Conservation (phyloP, 2,888 invertebrate species). For the Drosophila merina region DNA sequence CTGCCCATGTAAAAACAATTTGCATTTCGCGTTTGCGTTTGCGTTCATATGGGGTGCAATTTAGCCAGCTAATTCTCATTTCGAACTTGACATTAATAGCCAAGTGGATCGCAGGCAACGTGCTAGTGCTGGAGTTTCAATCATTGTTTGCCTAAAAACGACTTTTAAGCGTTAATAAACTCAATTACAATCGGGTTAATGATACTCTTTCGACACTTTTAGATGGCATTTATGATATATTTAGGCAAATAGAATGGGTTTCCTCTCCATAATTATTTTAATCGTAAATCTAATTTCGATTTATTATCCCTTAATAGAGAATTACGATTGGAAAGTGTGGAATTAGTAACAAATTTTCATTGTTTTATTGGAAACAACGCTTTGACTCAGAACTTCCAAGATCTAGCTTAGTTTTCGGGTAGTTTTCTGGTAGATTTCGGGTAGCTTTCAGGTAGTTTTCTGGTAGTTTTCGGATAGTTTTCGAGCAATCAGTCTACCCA, state of each 20-base stretch:
- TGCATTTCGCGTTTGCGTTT: conserved; percentile 48
- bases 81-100: conserved; percentile 74
- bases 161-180: conserved; percentile 9
- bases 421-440: not conserved
- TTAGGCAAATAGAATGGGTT: not conserved
- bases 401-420: not conserved
- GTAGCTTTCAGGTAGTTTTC: not conserved
- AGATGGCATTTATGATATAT: conserved; percentile 7
- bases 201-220: conserved; percentile 21
- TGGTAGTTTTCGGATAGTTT: too few species aligned
- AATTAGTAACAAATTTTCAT: not conserved
- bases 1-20: conserved; percentile 59
- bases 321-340: not conserved
- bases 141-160: conserved; percentile 31
- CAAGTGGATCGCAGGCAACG: conserved; percentile 50
- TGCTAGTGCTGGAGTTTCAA: conserved; percentile 42
- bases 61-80: conserved; percentile 59
- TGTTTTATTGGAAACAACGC: not conserved
- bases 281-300: not conserved
- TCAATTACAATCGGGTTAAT: conserved; percentile 23
- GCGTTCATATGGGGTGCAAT: conserved; percentile 29
- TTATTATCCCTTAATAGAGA: not conserved
- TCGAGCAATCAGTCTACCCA: conserved; percentile 4
- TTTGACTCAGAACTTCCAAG: not conserved
- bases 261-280: too few species aligned